Evolutionary conservation across 1,140 invertebrate species (phyloP).

Genomic region (Caenorhabditis briggsae): DNA sequence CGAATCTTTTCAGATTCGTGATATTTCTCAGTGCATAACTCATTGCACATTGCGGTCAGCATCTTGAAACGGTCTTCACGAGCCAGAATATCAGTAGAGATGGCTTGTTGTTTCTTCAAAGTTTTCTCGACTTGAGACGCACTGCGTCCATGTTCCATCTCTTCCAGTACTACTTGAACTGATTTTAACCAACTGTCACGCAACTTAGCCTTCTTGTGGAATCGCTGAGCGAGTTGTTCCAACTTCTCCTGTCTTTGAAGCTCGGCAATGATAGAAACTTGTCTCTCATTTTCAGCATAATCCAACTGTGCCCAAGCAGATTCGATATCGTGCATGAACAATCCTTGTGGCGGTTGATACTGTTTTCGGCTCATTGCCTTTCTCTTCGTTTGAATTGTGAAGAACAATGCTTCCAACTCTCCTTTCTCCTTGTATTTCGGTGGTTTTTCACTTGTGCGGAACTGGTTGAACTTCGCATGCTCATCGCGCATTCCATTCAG

Average conservation of each 20-base stretch:
- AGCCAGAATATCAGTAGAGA: conserved; percentile 94
- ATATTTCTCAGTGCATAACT: conserved; percentile 91
- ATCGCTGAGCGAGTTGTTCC: conserved; percentile 94
- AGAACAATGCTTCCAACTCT: conserved; percentile 95
- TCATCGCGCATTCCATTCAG: conserved; percentile 93
- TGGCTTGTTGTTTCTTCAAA: conserved; percentile 97
- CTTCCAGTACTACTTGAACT: conserved; percentile 89
- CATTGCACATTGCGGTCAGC: conserved; percentile 85
- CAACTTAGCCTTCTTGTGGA: conserved; percentile 91
- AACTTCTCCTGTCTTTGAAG: conserved; percentile 89
- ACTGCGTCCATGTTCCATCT: conserved; percentile 80
- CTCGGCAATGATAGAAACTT: conserved; percentile 91
- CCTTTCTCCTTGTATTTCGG: conserved; percentile 97
- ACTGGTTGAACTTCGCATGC: conserved; percentile 91
- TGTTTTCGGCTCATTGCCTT: conserved; percentile 91
- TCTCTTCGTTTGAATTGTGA: conserved; percentile 94
- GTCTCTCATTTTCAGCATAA: conserved; percentile 92
- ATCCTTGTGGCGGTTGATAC: conserved; percentile 90
- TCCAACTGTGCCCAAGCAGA: conserved; percentile 92
- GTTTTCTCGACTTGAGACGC: conserved; percentile 93
- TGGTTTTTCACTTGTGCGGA: conserved; percentile 95
- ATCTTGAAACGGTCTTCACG: conserved; percentile 92
- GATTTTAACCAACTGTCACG: conserved; percentile 94
- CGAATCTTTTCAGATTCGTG: conserved; percentile 88
- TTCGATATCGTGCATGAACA: conserved; percentile 89